phyloP scores from a whole-genome alignment of 2,113 vertebrate genomes.

The Cisticola juncidis region DNA sequence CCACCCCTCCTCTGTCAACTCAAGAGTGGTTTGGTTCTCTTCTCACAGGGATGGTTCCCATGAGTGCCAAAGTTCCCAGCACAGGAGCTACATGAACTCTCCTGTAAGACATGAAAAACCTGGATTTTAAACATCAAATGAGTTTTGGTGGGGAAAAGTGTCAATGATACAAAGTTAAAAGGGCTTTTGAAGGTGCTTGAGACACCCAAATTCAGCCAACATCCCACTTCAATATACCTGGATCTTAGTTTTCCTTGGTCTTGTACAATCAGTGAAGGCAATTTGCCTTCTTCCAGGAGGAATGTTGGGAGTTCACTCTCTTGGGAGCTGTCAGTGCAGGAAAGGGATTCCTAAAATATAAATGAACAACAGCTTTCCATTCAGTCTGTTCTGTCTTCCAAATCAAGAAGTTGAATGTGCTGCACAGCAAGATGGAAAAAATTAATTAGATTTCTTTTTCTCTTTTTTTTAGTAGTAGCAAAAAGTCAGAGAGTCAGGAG shows the following conservation, averaged over 20 bases:
- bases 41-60: not conserved
- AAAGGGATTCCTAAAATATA: not conserved
- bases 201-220: not conserved
- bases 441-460: not conserved
- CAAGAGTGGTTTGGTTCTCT: not conserved
- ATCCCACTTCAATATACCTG: not conserved
- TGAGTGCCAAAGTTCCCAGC: not conserved
- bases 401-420: not conserved
- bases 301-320: accelerated
- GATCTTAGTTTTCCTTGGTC: not conserved
- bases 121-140: not conserved
- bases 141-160: not conserved
- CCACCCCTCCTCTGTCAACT: not conserved
- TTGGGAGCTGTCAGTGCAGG: not conserved
- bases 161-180: not conserved
- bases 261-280: not conserved
- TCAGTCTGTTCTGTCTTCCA: not conserved
- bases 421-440: not conserved
- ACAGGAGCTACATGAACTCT: not conserved
- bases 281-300: not conserved
- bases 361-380: not conserved
- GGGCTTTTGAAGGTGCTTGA: not conserved
- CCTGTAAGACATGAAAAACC: not conserved
- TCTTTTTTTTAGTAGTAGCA: not conserved
- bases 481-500: too few relatives aligned